phyloP scores from a whole-genome alignment of 1,140 invertebrate genomes.

The Eciton burchellii region DNA sequence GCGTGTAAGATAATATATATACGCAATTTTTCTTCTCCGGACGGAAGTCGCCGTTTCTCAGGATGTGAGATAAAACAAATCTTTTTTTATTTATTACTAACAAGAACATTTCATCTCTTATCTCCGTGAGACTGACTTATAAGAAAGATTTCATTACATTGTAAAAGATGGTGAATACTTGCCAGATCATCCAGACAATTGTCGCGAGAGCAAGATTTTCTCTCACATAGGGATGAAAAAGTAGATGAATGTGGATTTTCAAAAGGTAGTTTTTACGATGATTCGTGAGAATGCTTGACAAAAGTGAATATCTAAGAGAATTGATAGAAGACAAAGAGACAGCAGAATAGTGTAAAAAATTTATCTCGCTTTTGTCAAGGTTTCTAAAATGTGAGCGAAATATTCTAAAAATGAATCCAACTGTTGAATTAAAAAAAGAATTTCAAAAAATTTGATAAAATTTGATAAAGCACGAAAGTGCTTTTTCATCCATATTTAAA shows the following conservation, averaged over 20 bases:
- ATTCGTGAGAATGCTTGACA: constrained; percentile 29
- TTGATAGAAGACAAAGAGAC: not conserved
- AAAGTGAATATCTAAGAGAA: constrained; percentile 6
- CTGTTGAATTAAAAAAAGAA: not conserved
- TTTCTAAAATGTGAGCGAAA: not conserved
- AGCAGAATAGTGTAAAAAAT: not conserved
- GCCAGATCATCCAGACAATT: constrained; percentile 26
- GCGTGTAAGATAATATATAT: not conserved
- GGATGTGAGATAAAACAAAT: constrained; percentile 48
- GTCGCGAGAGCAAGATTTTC: not conserved
- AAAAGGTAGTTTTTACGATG: constrained; percentile 14
- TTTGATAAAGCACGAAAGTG: not conserved
- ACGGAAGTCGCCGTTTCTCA: constrained; percentile 38
- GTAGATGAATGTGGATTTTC: not conserved
- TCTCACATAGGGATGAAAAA: constrained; percentile 21
- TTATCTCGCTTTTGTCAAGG: constrained; percentile 2
- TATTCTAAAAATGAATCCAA: not conserved
- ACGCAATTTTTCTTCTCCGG: constrained; percentile 42
- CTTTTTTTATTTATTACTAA: constrained; percentile 5
- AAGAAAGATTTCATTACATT: not conserved
- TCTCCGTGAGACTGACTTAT: constrained; percentile 15
- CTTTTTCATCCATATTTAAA: too few relatives aligned
- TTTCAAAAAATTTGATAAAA: not conserved
- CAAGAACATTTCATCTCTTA: constrained; percentile 1
- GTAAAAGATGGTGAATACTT: constrained; percentile 6